These are phyloP conservation scores for Eospalax fontanierii DNA, from an alignment of 2,797 vertebrate genomes.

Conservation along the genomic window DNA sequence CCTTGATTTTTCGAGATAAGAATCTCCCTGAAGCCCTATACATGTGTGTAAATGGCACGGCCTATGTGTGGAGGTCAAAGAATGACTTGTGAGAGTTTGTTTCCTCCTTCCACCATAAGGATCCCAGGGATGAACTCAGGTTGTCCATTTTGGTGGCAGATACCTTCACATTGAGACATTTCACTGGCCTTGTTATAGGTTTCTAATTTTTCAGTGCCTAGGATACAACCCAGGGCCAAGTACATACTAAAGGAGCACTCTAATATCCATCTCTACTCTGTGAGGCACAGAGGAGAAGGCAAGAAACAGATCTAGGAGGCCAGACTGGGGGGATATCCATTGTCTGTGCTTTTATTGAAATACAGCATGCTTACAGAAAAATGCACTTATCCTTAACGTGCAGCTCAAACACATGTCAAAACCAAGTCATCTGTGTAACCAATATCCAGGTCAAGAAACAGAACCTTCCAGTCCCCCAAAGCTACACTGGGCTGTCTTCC, in stretches of 20 bases:
- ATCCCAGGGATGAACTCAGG: no score
- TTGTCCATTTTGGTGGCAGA: no score
- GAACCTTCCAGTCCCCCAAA: background rate
- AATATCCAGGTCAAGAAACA: constrained; percentile 1
- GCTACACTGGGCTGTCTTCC: background rate
- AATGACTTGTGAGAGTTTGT: no score
- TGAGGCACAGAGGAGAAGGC: background rate
- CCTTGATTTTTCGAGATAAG: no score
- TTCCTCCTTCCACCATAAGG: no score
- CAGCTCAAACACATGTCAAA: background rate
- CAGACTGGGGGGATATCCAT: background rate
- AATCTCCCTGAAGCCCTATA: no score
- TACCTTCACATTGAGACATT: no score
- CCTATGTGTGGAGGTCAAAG: no score
- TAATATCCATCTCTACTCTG: background rate
- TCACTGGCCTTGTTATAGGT: no score
- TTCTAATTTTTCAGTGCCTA: background rate
- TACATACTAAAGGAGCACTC: background rate
- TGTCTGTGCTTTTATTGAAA: background rate
- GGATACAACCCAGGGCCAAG: background rate
- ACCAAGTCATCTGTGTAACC: background rate
- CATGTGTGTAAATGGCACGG: no score
- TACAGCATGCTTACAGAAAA: background rate
- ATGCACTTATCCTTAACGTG: background rate
- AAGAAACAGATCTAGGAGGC: background rate